Percentiles rank a stretch among this genome's conserved stretches.
Conservation (phyloP, 2,888 invertebrate genomes). For the Lasioglossum pauxillum region DNA sequence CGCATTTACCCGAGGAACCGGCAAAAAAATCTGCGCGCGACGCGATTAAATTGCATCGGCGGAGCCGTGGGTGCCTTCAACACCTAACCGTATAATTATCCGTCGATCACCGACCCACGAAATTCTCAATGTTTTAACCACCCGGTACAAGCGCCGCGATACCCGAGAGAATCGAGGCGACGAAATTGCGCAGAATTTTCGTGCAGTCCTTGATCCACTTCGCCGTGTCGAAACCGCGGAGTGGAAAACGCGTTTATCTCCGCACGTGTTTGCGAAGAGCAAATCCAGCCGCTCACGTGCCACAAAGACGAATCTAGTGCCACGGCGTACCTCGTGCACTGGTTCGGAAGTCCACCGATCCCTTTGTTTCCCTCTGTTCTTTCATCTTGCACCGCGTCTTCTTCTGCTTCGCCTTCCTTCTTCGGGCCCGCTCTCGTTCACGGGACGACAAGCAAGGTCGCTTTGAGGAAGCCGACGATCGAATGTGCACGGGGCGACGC, state of each 20-base stretch:
- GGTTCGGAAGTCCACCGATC: conserved; percentile 34
- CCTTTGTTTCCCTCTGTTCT: conserved; percentile 48
- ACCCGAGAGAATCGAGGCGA: not conserved
- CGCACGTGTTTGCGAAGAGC: conserved; percentile 35
- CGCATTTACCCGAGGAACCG: conserved; percentile 10
- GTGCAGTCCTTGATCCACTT: conserved; percentile 14
- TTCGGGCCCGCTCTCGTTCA: not conserved
- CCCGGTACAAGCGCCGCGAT: not conserved
- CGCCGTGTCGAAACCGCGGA: not conserved
- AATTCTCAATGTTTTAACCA: not conserved
- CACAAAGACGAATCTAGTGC: conserved; percentile 28
- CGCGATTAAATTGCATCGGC: conserved; percentile 28
- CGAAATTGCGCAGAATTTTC: not conserved
- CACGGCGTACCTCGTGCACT: conserved; percentile 10
- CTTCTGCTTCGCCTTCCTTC: conserved; percentile 13
- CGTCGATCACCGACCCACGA: not conserved
- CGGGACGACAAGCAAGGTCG: conserved; percentile 33
- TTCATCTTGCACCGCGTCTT: not conserved
- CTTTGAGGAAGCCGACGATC: conserved; percentile 73
- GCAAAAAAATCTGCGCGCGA: conserved; percentile 4
- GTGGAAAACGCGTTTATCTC: conserved; percentile 24
- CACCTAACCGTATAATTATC: conserved; percentile 32
- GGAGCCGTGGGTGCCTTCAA: conserved; percentile 18
- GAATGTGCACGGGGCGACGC: conserved; percentile 54
- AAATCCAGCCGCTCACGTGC: conserved; percentile 46